A percentile compares a stretch with the other conserved stretches of the same genome.
Conservation (phyloP, 2,797 vertebrate species). For the Microhierax caerulescens region DNA sequence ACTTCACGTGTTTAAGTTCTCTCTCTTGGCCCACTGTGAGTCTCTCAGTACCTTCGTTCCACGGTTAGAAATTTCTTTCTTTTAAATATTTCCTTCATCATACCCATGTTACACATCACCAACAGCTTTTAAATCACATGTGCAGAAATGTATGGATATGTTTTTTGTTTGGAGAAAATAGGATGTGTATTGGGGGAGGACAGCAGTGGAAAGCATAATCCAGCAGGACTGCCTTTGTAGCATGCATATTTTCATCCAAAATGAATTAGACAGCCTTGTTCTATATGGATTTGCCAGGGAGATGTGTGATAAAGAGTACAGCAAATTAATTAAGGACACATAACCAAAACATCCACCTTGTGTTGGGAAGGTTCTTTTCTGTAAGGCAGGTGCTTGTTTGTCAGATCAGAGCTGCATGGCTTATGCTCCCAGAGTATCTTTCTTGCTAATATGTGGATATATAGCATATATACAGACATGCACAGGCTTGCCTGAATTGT, state of each 20-base stretch:
- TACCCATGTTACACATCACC: neutral
- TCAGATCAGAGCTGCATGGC: neutral
- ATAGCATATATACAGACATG: neutral
- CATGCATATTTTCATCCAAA: neutral
- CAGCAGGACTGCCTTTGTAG: neutral
- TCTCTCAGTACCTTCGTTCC: neutral
- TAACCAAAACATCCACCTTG: neutral
- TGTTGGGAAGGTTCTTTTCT: neutral
- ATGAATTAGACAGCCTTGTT: neutral
- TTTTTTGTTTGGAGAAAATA: neutral
- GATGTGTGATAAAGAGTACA: neutral
- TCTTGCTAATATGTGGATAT: neutral
- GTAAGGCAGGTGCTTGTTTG: neutral
- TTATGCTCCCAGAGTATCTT: neutral
- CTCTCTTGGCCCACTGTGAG: neutral
- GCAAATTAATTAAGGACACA: neutral
- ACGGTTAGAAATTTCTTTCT: neutral
- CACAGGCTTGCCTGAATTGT: neutral
- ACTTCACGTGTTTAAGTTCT: neutral
- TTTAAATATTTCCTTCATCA: neutral
- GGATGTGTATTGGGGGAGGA: neutral
- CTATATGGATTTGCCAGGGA: neutral
- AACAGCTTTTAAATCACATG: neutral
- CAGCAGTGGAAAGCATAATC: neutral
- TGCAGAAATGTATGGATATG: neutral